Base-by-base conservation (phyloP, 2,113 vertebrate genomes). In the Pristiophorus japonicus region DNA sequence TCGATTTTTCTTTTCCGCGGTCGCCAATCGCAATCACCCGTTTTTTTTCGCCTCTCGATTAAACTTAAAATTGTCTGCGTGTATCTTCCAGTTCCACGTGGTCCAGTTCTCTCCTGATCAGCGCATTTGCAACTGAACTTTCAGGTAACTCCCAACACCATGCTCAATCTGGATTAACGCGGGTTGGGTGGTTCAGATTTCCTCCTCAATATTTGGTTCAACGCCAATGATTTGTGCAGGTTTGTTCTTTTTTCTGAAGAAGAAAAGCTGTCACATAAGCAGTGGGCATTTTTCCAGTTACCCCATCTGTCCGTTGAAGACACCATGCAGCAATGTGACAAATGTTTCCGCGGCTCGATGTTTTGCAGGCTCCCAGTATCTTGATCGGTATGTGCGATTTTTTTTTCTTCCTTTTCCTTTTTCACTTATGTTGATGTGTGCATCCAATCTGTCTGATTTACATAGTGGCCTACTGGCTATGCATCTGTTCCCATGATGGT, bases 391-490 rank as follows among this genome's bases (percentile, higher is more conserved):
- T 27, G 5, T 22, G 88, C 16, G 55, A 59, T 38, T 91, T 7
- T 38, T 91, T 42, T 59, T 11, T 42, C 38, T 62, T 38, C n/a
- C 5, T 59, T 59, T 59, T 59, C 10, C 59, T 65, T 59, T 47
- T 70, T 67, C 45, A 20, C 20, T 94, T 16, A 42, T 67, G 27
- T 51, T 73, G 24, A 94, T 94, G 65, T 94, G 93, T 94, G 93
- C 66, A 94, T 94, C 93, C 66, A 94, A 51, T 73, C 93, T 94
- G 93, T 94, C 66, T 70, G 66, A 47, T 94, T 47, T 94, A 30
- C 93, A 51, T 70, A 47, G 93, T 70, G 42, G 65, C 65, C 65
- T 70, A 94, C 93, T 94, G 93, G 42, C 65, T 73, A 45, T 51
- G 24, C 93, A 94, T 94, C 93, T 94, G 93, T 94, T 94, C 65